Conservation (phyloP, 2,113 vertebrate species). For the Apus apus region DNA sequence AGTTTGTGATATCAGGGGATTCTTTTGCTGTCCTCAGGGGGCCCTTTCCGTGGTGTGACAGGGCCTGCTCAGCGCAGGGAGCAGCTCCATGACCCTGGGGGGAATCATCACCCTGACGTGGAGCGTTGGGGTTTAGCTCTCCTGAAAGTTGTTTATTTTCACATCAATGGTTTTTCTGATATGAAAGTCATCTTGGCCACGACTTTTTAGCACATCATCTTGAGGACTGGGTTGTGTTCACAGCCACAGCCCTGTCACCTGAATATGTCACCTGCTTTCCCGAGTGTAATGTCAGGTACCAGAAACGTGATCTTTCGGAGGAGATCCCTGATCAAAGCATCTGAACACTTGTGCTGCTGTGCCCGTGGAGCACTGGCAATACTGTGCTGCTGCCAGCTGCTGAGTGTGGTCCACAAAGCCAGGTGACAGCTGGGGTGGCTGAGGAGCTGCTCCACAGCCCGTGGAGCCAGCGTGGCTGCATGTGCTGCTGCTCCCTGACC, state of each 20-base stretch:
- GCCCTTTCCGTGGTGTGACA: not conserved
- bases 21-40: not conserved
- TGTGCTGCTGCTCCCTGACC: fast-evolving
- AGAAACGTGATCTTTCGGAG: not conserved
- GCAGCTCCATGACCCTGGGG: not conserved
- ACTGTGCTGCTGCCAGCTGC: not conserved
- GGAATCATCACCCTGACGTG: not conserved
- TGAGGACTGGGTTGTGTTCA: not conserved
- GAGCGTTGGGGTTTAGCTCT: not conserved
- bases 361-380: fast-evolving
- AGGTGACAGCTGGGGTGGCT: fast-evolving
- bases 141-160: not conserved
- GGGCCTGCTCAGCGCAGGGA: not conserved
- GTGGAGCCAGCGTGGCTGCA: not conserved
- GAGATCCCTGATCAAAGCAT: not conserved
- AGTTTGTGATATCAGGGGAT: not conserved
- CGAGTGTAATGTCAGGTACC: not conserved
- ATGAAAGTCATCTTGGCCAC: fast-evolving
- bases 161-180: not conserved
- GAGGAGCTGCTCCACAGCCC: not conserved
- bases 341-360: fast-evolving
- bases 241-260: not conserved
- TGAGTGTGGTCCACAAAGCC: fast-evolving
- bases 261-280: not conserved
- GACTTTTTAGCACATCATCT: fast-evolving